Evolutionary conservation across 2,888 invertebrate genomes (phyloP).

Genomic region (Formica aserva): DNA sequence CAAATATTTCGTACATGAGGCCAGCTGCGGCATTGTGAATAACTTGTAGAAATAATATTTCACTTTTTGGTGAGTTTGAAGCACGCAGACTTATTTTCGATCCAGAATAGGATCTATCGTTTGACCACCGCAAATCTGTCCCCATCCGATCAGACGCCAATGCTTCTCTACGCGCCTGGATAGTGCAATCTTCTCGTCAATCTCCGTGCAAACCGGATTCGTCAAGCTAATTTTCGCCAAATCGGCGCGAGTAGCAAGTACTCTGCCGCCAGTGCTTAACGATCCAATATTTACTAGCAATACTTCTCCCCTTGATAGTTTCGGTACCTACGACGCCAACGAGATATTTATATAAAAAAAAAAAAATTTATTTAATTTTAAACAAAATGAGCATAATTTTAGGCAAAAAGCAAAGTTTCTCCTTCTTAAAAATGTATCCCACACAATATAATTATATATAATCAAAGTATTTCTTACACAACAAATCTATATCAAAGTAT

Average conservation of each 20-base stretch:
- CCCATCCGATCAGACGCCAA: slow-evolving; percentile 99
- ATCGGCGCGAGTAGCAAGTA: slow-evolving; percentile 97
- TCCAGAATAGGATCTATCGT: slow-evolving; percentile 94
- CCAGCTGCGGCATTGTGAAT: background rate
- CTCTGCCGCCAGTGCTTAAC: slow-evolving; percentile 98
- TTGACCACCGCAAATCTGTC: slow-evolving; percentile 98
- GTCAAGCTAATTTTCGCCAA: slow-evolving; percentile 98
- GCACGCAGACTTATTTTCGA: slow-evolving; percentile 74
- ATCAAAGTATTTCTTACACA: background rate
- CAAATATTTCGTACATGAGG: slow-evolving; percentile 66
- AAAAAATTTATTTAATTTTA: background rate
- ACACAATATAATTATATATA: background rate
- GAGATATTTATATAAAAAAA: slow-evolving; percentile 4
- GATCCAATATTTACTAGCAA: slow-evolving; percentile 99
- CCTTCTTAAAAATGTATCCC: background rate
- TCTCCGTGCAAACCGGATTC: slow-evolving; percentile 99
- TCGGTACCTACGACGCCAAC: slow-evolving; percentile 89
- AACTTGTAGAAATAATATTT: slow-evolving; percentile 37
- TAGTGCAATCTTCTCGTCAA: slow-evolving; percentile 99
- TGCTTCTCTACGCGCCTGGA: slow-evolving; percentile 99
- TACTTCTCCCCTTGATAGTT: slow-evolving; percentile 95
- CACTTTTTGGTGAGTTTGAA: background rate
- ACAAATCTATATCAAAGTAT: background rate
- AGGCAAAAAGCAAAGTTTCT: background rate
- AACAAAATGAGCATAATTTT: background rate